These are phyloP conservation scores for Anguilla anguilla DNA, from an alignment of 2,797 vertebrate species.

Conservation along the genomic window DNA sequence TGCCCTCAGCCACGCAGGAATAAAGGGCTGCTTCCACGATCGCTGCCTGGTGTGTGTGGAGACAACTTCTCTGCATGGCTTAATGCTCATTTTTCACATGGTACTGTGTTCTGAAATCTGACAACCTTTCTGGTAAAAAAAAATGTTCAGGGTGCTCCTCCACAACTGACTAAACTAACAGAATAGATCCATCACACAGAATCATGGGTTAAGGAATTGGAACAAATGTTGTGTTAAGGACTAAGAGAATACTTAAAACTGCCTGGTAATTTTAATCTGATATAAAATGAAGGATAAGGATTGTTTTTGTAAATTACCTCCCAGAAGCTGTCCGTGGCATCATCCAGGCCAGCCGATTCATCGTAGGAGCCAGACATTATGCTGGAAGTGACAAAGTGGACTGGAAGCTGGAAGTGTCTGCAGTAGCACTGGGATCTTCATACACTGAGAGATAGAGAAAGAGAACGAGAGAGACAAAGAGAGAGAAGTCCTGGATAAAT, in stretches of 20 bases:
- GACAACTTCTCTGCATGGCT: background rate
- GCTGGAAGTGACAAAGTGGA: constrained; percentile 65
- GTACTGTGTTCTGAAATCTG: background rate
- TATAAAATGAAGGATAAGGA: background rate
- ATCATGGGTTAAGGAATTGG: background rate
- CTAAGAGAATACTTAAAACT: background rate
- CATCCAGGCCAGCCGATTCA: constrained; percentile 83
- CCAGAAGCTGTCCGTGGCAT: constrained; percentile 98
- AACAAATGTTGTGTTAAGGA: background rate
- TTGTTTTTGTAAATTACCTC: constrained; percentile 77
- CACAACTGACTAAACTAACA: background rate
- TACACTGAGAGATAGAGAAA: constrained; percentile 66
- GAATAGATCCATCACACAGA: background rate
- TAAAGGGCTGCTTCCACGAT: background rate
- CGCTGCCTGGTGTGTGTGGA: background rate
- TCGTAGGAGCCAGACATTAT: constrained; percentile 96
- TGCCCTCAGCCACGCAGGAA: background rate
- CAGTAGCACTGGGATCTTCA: constrained; percentile 74
- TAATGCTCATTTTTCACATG: background rate
- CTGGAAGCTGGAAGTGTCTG: constrained; percentile 68
- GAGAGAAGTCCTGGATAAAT: background rate
- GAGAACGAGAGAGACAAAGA: background rate
- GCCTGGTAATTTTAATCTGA: background rate
- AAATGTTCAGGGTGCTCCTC: background rate
- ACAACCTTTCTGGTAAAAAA: background rate